phyloP scores from a whole-genome alignment of 1,140 invertebrate species.

The Drosophila nigrodunni region DNA sequence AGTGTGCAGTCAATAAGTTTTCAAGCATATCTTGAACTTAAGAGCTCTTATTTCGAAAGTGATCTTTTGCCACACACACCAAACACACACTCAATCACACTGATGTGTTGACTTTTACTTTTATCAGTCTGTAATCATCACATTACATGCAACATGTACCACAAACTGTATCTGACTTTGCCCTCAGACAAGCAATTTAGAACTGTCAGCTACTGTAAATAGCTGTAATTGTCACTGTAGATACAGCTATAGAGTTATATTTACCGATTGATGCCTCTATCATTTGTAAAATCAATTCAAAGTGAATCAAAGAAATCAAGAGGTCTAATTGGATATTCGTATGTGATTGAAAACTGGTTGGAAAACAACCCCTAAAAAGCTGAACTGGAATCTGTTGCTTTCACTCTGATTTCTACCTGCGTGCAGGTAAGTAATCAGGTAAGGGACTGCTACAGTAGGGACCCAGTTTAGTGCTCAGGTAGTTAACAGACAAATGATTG shows the following conservation, averaged over 20 bases:
- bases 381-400: constrained; percentile 31
- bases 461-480: constrained; percentile 21
- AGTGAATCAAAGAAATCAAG: constrained; percentile 31
- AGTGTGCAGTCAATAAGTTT: constrained; percentile 39
- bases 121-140: constrained; percentile 39
- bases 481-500: constrained; percentile 40
- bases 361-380: constrained; percentile 55
- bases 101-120: constrained; percentile 46
- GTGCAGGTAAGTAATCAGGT: constrained; percentile 51
- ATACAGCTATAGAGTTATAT: constrained; percentile 12
- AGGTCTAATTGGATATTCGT: constrained; percentile 56
- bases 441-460: not conserved
- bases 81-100: constrained; percentile 10
- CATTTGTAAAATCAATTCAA: constrained; percentile 26
- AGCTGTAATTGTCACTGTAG: constrained; percentile 14
- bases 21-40: constrained; percentile 35
- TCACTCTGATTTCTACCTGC: constrained; percentile 50
- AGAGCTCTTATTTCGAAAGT: constrained; percentile 42
- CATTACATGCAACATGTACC: constrained; percentile 36
- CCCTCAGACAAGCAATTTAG: constrained; percentile 46
- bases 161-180: constrained; percentile 27
- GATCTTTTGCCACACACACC: constrained; percentile 38
- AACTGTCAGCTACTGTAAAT: constrained; percentile 47
- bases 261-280: constrained; percentile 13
- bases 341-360: constrained; percentile 63